Conservation (phyloP, 2,888 invertebrate species). For the Linnaemya tessellans region DNA sequence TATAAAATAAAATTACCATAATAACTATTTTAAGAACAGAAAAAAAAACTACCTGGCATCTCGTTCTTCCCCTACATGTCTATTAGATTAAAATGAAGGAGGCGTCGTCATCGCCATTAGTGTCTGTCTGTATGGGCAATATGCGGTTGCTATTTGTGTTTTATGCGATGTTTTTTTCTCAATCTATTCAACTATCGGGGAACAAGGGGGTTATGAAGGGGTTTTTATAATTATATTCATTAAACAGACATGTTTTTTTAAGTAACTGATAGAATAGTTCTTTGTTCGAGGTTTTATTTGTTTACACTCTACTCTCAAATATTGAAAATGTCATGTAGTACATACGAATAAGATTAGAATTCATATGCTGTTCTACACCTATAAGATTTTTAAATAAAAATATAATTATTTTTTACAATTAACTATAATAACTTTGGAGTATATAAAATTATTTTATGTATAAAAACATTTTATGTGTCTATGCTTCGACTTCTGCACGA, state of each 20-base stretch:
- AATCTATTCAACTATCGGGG: constrained; percentile 5
- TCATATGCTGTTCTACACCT: neutral
- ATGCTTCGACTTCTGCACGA: too few relatives aligned
- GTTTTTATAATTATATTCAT: constrained; percentile 67
- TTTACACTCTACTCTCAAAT: constrained; percentile 21
- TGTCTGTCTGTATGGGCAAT: constrained; percentile 24
- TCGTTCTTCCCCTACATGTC: constrained; percentile 5
- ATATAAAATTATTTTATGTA: too few relatives aligned
- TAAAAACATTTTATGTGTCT: too few relatives aligned
- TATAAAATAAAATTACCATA: too few relatives aligned
- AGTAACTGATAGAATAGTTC: constrained; percentile 63
- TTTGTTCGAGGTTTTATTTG: constrained; percentile 64
- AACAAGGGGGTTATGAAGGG: neutral
- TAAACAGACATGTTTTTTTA: constrained; percentile 61
- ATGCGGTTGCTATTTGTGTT: constrained; percentile 38
- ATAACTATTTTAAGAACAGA: too few relatives aligned
- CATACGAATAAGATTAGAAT: neutral
- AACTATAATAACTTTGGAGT: too few relatives aligned
- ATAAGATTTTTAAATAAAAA: neutral
- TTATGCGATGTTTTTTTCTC: constrained; percentile 34
- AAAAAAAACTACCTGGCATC: constrained; percentile 30
- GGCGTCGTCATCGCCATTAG: constrained; percentile 44
- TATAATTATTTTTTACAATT: too few relatives aligned
- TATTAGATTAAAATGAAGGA: constrained; percentile 61
- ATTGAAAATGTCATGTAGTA: constrained; percentile 26